Percentiles rank a stretch among this genome's conserved stretches.
Conservation (phyloP, 2,113 vertebrate species). For the Daboia siamensis region DNA sequence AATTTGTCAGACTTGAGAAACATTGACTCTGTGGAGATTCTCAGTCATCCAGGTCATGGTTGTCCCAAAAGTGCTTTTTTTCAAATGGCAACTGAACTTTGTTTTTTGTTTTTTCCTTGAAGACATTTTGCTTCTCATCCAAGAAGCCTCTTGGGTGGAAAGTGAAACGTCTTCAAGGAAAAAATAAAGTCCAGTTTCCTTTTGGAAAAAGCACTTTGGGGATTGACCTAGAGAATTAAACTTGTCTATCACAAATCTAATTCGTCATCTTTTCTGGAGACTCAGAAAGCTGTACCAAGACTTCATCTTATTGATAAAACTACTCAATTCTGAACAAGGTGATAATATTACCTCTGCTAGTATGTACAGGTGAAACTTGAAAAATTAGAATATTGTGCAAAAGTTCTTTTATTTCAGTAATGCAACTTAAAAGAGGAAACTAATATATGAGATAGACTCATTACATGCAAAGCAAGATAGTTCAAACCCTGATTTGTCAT, state of each 20-base stretch:
- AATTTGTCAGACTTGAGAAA: neutral
- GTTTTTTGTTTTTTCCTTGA: neutral
- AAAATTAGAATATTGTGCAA: too few species aligned
- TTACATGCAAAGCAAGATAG: too few species aligned
- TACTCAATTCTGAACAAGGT: neutral
- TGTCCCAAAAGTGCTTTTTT: neutral
- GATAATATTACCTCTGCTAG: slow-evolving; percentile 11
- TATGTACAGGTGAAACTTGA: neutral
- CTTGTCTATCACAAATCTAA: neutral
- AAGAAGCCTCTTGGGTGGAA: neutral
- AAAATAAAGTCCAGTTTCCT: too few species aligned
- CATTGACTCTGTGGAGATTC: neutral
- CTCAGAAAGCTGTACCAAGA: neutral
- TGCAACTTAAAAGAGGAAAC: too few species aligned
- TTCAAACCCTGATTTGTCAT: too few species aligned
- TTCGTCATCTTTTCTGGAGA: neutral
- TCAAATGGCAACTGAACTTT: neutral
- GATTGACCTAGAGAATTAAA: neutral
- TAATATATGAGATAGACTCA: too few species aligned
- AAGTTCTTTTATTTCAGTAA: too few species aligned
- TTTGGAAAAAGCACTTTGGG: too few species aligned
- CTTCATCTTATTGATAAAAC: neutral
- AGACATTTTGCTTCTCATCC: neutral
- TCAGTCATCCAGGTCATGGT: neutral
- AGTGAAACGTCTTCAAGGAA: too few species aligned